Evolutionary conservation across 2,113 vertebrate genomes (phyloP).

Genomic region (Ctenomys sociabilis): DNA sequence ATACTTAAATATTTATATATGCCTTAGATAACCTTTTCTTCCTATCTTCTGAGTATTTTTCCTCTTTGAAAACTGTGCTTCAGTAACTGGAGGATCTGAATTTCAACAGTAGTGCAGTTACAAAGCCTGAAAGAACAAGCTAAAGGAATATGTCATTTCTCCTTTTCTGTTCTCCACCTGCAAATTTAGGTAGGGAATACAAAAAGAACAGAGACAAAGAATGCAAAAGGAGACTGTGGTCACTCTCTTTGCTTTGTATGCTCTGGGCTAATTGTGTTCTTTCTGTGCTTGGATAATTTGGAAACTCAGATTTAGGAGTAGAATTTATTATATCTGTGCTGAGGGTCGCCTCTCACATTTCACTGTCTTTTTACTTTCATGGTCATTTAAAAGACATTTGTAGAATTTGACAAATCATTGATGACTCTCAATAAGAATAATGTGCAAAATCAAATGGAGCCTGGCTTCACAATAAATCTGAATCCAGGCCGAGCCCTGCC

Average conservation of each 20-base stretch:
- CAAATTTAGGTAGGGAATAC: background rate
- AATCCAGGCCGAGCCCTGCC: background rate
- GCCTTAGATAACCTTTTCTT: conserved; percentile 20
- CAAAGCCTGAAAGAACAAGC: background rate
- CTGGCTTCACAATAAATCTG: conserved; percentile 74
- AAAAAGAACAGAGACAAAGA: background rate
- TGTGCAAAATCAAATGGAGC: conserved; percentile 70
- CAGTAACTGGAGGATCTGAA: background rate
- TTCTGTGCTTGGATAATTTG: background rate
- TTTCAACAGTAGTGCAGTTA: background rate
- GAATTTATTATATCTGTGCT: conserved; percentile 42
- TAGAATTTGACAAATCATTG: conserved; percentile 79
- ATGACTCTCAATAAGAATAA: conserved; percentile 74
- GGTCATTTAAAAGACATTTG: conserved; percentile 79
- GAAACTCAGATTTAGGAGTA: conserved; percentile 50
- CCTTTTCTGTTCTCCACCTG: background rate
- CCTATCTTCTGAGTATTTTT: background rate
- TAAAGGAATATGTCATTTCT: background rate
- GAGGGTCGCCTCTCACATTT: conserved; percentile 42
- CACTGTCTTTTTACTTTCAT: conserved; percentile 71
- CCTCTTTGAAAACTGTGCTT: background rate
- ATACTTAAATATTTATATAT: conserved; percentile 60
- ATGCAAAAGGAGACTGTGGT: background rate
- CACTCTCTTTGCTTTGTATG: background rate
- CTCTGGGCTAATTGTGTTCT: background rate